Evolutionary conservation across 35 echinoderm and acorn worm genomes (phyloP).

Genomic region (Hemicentrotus pulcherrimus): DNA sequence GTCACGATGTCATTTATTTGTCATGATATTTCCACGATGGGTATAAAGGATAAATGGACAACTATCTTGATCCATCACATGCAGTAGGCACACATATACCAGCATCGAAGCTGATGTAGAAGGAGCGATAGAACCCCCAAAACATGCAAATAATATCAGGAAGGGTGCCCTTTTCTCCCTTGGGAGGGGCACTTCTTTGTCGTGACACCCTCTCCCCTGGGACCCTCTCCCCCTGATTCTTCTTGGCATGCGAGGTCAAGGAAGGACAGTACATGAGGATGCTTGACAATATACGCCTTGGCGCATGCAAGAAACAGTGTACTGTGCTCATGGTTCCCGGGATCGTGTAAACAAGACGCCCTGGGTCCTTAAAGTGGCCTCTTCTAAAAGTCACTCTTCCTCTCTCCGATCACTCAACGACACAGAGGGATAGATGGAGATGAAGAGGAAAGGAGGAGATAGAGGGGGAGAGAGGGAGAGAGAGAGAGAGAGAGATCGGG

Average conservation of each 20-base stretch:
- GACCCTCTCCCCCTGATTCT: not conserved
- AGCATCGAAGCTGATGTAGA: not conserved
- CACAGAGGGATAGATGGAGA: not conserved
- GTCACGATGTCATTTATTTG: too few relatives aligned
- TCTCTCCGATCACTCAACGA: not conserved
- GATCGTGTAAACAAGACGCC: not conserved
- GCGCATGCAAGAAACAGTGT: not conserved
- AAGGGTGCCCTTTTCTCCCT: not conserved
- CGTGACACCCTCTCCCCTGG: not conserved
- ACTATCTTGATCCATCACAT: too few relatives aligned
- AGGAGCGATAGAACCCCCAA: not conserved
- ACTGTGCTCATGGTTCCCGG: not conserved
- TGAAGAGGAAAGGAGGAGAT: too few relatives aligned
- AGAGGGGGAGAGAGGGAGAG: not conserved
- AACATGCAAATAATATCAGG: not conserved
- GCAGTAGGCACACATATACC: not conserved
- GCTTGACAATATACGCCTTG: not conserved
- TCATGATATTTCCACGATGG: too few relatives aligned
- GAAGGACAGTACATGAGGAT: not conserved
- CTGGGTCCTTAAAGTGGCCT: not conserved
- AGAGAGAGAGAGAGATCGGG: not conserved
- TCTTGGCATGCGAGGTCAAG: not conserved
- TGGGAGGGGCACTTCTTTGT: not conserved
- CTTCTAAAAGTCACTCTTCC: not conserved
- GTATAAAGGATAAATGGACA: too few relatives aligned